Evolutionary conservation across 1,140 invertebrate species (phyloP).

Genomic region (Brachionus rotundiformis): DNA sequence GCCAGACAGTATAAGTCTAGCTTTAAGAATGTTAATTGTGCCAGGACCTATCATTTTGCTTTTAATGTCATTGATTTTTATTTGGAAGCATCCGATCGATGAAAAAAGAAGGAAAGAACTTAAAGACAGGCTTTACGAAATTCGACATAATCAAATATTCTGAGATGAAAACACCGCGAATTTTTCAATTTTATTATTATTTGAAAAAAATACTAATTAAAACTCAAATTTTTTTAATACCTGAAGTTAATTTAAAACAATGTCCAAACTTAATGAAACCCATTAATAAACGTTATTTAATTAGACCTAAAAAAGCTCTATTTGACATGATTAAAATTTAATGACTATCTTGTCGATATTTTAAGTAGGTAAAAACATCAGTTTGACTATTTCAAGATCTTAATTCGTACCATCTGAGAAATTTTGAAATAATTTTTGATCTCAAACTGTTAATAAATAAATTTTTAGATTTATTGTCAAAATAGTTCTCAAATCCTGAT

Average conservation of each 20-base stretch:
- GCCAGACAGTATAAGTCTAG: conserved; percentile 56
- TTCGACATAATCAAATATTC: not conserved
- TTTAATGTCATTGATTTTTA: conserved; percentile 23
- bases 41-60: conserved; percentile 55
- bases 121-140: not conserved
- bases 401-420: conserved; percentile 1
- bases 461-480: not conserved
- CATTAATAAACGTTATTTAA: not conserved
- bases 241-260: too few relatives aligned
- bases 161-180: not conserved
- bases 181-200: too few relatives aligned
- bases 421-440: conserved; percentile 44
- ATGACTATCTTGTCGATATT: conserved; percentile 11
- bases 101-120: conserved; percentile 36
- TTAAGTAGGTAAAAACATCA: conserved; percentile 13
- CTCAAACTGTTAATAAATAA: conserved; percentile 5
- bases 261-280: too few relatives aligned
- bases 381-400: conserved; percentile 21
- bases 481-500: conserved; percentile 29
- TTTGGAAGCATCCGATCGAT: conserved; percentile 50
- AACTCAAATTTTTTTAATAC: too few relatives aligned
- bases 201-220: too few relatives aligned
- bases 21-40: conserved; percentile 57
- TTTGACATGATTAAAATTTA: conserved; percentile 16
- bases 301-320: not conserved